These are phyloP conservation scores for Pachymerium ferrugineum DNA, from an alignment of 2,888 invertebrate species.

Conservation along the genomic window DNA sequence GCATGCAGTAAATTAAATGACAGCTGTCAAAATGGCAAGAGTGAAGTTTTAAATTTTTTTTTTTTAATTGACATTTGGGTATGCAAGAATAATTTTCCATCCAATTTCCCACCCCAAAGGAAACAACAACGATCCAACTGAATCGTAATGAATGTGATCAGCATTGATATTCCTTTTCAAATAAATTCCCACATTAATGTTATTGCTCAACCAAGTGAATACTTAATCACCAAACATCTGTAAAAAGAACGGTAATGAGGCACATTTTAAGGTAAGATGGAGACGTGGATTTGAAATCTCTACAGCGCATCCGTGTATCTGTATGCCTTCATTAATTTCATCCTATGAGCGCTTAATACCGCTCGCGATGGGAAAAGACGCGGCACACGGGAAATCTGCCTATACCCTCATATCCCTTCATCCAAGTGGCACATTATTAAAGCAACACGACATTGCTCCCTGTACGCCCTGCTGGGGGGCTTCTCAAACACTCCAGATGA, in stretches of 20 bases:
- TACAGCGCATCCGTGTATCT: neutral
- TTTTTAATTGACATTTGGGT: too few species aligned
- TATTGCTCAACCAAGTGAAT: neutral
- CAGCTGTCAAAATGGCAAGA: conserved; percentile 3
- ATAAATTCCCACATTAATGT: neutral
- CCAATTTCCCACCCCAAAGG: too few species aligned
- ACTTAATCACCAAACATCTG: neutral
- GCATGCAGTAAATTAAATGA: neutral
- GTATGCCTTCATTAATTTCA: conserved; percentile 14
- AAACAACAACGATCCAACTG: neutral
- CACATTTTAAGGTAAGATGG: conserved; percentile 8
- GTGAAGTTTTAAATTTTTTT: too few species aligned
- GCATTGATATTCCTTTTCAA: neutral
- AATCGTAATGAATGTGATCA: too few species aligned
- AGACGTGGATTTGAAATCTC: conserved; percentile 4
- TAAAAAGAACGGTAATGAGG: neutral
- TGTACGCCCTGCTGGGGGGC: neutral
- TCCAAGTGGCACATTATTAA: conserved; percentile 3
- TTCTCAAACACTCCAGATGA: neutral
- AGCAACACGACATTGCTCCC: neutral
- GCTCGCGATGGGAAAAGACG: neutral
- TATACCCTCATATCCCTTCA: neutral
- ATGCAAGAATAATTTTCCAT: too few species aligned
- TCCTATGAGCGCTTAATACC: conserved; percentile 16
- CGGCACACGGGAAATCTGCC: neutral